Evolutionary conservation across 2,888 invertebrate species (phyloP).

Genomic region (Pseudococcus viburni): DNA sequence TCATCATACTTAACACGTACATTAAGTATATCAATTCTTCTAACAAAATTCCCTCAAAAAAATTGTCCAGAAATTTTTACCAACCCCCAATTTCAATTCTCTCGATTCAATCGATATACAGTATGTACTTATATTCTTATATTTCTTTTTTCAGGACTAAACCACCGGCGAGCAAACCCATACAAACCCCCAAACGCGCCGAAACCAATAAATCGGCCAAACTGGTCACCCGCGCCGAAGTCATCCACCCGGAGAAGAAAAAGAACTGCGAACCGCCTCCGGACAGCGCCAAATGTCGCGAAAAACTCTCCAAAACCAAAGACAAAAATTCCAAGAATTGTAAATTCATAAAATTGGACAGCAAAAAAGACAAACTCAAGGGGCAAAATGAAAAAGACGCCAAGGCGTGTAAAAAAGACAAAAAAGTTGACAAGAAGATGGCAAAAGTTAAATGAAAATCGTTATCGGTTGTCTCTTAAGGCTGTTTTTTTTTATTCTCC

Average conservation of each 20-base stretch:
- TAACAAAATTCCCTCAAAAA: too few species aligned
- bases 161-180: not conserved
- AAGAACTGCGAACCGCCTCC: not conserved
- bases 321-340: constrained; percentile 29
- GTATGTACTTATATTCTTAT: too few species aligned
- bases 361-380: constrained; percentile 52
- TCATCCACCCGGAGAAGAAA: not conserved
- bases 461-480: constrained; percentile 45
- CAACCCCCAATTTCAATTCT: too few species aligned
- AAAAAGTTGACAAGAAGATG: constrained; percentile 54
- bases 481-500: constrained; percentile 49
- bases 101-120: too few species aligned
- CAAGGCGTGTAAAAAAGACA: constrained; percentile 40
- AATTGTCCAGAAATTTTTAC: too few species aligned
- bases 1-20: too few species aligned
- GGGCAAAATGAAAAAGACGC: constrained; percentile 36
- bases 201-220: constrained; percentile 13
- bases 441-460: constrained; percentile 49
- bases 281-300: not conserved
- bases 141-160: not conserved
- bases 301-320: constrained; percentile 10
- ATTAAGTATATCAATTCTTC: too few species aligned
- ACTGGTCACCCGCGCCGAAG: not conserved
- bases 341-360: constrained; percentile 42
- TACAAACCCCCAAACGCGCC: not conserved